Evolutionary conservation across 2,113 vertebrate genomes (phyloP).

Genomic region (Tor tambroides): DNA sequence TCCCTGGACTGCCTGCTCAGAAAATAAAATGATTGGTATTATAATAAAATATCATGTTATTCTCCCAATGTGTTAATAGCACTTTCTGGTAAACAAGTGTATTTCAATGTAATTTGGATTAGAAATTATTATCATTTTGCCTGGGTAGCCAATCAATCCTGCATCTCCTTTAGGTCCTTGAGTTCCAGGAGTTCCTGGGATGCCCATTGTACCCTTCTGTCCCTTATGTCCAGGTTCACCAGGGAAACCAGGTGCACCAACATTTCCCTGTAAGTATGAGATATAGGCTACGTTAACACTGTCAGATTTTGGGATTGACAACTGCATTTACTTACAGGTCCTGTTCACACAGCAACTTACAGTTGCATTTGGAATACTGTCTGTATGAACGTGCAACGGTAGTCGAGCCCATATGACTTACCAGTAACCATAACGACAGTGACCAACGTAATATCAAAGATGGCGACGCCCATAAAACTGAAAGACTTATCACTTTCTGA

Average conservation of each 20-base stretch:
- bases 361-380: no score
- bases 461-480: no score
- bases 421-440: no score
- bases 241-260: constrained; percentile 81
- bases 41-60: not conserved
- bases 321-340: no score
- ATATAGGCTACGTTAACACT: no score
- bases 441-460: no score
- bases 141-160: constrained; percentile 82
- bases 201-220: constrained; percentile 81
- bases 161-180: constrained; percentile 83
- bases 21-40: constrained; percentile 17
- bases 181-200: constrained; percentile 83
- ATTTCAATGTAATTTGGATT: not conserved
- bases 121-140: constrained; percentile 56
- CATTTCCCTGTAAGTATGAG: constrained; percentile 77
- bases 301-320: no score
- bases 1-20: constrained; percentile 84
- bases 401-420: no score
- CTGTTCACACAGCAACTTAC: no score
- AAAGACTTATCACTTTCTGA: no score
- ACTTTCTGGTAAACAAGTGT: not conserved
- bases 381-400: no score
- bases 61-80: not conserved
- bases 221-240: constrained; percentile 81